These are phyloP conservation scores for Ptychadena robeensis DNA, from an alignment of 2,797 vertebrate genomes.

Conservation along the genomic window DNA sequence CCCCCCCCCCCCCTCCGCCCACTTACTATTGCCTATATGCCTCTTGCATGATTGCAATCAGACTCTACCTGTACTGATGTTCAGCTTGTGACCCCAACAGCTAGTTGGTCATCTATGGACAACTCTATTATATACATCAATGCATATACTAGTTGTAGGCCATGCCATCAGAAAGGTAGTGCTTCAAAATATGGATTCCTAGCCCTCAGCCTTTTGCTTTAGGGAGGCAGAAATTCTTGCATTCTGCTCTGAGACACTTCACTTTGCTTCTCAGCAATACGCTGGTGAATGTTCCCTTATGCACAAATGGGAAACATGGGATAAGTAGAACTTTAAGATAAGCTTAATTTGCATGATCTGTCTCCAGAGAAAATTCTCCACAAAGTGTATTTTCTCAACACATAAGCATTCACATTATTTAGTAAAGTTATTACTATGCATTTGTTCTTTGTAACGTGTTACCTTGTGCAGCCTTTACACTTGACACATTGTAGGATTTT, in stretches of 20 bases:
- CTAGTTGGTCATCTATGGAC: background rate
- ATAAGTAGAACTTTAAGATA: constrained; percentile 63
- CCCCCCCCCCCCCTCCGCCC: too few relatives aligned
- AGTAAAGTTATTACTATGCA: constrained; percentile 39
- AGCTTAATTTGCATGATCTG: constrained; percentile 57
- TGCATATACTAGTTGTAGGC: background rate
- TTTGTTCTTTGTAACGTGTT: background rate
- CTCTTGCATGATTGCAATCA: background rate
- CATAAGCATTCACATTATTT: constrained; percentile 63
- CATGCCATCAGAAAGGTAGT: background rate
- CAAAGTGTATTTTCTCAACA: constrained; percentile 55
- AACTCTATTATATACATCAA: background rate
- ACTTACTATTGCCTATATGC: background rate
- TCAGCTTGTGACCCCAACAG: background rate
- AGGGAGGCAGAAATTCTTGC: background rate
- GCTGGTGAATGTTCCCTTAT: constrained; percentile 63
- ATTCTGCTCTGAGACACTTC: background rate
- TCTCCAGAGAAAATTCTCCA: constrained; percentile 41
- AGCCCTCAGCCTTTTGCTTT: background rate
- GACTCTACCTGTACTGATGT: too few relatives aligned
- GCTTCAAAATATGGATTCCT: background rate
- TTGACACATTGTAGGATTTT: constrained; percentile 64
- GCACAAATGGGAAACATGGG: constrained; percentile 66
- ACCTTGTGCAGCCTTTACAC: constrained; percentile 59
- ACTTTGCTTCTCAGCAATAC: constrained; percentile 52